Evolutionary conservation across 2,113 vertebrate genomes (phyloP).

Genomic region (Alosa alosa): DNA sequence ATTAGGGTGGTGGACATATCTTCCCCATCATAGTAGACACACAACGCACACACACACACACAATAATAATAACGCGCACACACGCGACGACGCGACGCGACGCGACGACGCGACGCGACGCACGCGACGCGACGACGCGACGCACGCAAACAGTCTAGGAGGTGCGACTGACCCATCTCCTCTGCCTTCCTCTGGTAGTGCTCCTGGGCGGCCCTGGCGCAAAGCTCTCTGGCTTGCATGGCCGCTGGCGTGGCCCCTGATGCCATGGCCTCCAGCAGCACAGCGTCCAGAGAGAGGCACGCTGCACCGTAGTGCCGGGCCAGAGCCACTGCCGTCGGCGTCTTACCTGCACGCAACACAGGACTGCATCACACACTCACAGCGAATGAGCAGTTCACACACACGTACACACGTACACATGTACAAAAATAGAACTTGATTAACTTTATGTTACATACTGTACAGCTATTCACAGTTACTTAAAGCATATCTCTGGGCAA

Average conservation of each 20-base stretch:
- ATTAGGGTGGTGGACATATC: no score
- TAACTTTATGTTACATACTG: no score
- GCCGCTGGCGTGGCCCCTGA: constrained; percentile 61
- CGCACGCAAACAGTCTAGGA: neutral
- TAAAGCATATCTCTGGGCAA: no score
- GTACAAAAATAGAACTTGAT: neutral
- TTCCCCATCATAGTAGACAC: neutral
- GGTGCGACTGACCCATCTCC: constrained; percentile 65
- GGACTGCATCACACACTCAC: neutral
- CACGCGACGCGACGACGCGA: no score
- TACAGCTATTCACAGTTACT: no score
- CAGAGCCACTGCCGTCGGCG: constrained; percentile 58
- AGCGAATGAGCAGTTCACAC: neutral
- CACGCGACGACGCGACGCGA: no score
- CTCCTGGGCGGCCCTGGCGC: constrained; percentile 62
- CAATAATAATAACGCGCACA: neutral
- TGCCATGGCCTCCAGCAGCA: constrained; percentile 74
- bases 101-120: no score
- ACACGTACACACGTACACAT: no score
- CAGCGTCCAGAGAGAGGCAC: constrained; percentile 72
- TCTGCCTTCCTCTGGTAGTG: constrained; percentile 55
- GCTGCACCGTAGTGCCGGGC: constrained; percentile 69
- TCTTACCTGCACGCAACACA: constrained; percentile 70
- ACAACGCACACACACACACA: neutral
- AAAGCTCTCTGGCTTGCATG: constrained; percentile 72